Conservation (phyloP, 2,113 vertebrate species). For the Megaceryle torquata region DNA sequence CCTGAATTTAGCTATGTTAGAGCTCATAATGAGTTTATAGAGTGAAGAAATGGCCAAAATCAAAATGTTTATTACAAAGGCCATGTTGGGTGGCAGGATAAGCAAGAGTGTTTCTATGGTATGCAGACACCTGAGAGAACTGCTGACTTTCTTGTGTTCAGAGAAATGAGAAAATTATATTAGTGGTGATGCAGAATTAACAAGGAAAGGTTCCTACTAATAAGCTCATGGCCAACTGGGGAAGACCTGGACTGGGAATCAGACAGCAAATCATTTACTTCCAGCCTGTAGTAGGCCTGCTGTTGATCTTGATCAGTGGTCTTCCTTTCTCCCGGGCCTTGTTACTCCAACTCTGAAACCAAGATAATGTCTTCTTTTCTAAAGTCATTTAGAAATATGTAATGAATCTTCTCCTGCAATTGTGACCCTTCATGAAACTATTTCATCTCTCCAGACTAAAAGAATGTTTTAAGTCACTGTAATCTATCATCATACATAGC, state of each 20-base stretch:
- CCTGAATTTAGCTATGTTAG: not conserved
- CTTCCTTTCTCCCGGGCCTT: not conserved
- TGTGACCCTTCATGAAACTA: not conserved
- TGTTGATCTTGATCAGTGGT: not conserved
- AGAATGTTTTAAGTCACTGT: not conserved
- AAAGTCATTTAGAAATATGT: not conserved
- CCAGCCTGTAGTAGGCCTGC: not conserved
- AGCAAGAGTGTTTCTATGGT: not conserved
- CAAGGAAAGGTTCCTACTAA: not conserved
- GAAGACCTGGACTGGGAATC: not conserved
- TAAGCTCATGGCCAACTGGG: not conserved
- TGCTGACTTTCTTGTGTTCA: not conserved
- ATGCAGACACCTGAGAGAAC: not conserved
- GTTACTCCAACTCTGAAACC: not conserved
- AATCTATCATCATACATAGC: not conserved
- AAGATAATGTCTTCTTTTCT: not conserved
- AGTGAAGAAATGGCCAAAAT: too few species aligned
- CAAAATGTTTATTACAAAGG: too few species aligned
- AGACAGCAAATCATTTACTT: not conserved
- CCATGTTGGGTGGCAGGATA: not conserved
- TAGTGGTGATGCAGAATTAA: not conserved
- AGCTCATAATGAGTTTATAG: not conserved
- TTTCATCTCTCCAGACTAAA: not conserved
- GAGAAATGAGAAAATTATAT: not conserved
- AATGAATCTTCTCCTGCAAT: not conserved